Evolutionary conservation across 2,797 vertebrate species (phyloP).

Genomic region (Phalanger gymnotis): DNA sequence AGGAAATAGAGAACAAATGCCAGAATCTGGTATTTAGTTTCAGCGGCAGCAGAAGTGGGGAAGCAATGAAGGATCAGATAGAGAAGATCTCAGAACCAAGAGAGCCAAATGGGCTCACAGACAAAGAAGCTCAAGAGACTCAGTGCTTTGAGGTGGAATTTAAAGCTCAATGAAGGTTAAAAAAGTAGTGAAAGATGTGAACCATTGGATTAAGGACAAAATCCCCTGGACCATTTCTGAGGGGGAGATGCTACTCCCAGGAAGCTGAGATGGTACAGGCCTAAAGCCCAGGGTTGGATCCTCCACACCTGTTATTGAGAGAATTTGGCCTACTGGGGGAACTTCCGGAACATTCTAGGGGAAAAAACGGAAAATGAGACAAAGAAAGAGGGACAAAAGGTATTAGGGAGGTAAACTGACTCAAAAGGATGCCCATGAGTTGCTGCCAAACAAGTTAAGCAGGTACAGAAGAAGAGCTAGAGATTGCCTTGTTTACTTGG

Average conservation of each 20-base stretch:
- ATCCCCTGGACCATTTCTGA: not conserved
- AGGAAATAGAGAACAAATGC: not conserved
- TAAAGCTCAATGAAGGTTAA: not conserved
- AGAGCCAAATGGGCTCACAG: not conserved
- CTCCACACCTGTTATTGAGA: not conserved
- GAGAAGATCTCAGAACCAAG: not conserved
- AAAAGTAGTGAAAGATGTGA: not conserved
- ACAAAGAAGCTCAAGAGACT: not conserved
- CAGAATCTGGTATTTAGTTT: not conserved
- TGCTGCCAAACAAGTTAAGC: not conserved
- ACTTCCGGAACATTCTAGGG: not conserved
- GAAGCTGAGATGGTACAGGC: not conserved
- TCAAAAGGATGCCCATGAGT: not conserved
- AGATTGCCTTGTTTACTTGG: not conserved
- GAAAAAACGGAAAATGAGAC: not conserved
- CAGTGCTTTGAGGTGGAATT: not conserved
- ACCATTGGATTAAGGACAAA: not conserved
- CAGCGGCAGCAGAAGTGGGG: not conserved
- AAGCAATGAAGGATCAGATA: not conserved
- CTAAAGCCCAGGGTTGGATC: not conserved
- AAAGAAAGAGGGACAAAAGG: not conserved
- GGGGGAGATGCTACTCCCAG: not conserved
- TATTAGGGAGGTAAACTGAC: not conserved
- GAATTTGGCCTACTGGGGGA: not conserved
- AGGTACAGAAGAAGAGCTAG: not conserved